phyloP scores from a whole-genome alignment of 1,140 invertebrate species.

The Aradophagus sp. region DNA sequence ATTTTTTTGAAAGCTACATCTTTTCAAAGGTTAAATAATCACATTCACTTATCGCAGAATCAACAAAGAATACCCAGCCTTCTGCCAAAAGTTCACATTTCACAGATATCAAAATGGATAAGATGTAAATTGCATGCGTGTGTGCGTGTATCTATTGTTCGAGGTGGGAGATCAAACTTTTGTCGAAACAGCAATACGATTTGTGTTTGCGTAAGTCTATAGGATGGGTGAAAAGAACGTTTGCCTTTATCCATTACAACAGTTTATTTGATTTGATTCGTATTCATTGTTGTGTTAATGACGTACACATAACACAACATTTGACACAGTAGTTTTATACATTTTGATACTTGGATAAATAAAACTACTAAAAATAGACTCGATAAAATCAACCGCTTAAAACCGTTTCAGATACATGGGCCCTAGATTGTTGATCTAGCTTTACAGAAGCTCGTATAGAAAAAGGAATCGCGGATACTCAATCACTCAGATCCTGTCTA shows the following conservation, averaged over 20 bases:
- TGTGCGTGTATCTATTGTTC: too few species aligned
- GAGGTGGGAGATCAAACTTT: too few species aligned
- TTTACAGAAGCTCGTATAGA: constrained; percentile 53
- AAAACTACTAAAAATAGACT: constrained; percentile 68
- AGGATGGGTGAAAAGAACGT: too few species aligned
- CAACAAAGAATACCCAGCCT: too few species aligned
- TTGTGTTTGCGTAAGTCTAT: too few species aligned
- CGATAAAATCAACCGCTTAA: constrained; percentile 65
- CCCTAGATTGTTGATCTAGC: constrained; percentile 33
- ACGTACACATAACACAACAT: constrained; percentile 60
- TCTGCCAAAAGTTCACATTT: too few species aligned
- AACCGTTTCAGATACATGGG: constrained; percentile 42
- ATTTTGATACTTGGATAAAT: constrained; percentile 58
- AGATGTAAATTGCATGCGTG: too few species aligned
- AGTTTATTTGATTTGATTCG: constrained; percentile 68
- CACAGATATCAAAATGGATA: too few species aligned
- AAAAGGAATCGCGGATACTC: constrained; percentile 46
- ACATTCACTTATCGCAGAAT: too few species aligned
- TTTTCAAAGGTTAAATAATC: too few species aligned
- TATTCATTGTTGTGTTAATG: constrained; percentile 57
- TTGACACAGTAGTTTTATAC: constrained; percentile 45
- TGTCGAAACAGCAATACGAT: too few species aligned
- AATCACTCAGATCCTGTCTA: constrained; percentile 44
- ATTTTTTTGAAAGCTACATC: too few species aligned
- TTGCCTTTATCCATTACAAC: constrained; percentile 63